Evolutionary conservation across 2,888 invertebrate species (phyloP).

Genomic region (Hirudinaria manillensis): DNA sequence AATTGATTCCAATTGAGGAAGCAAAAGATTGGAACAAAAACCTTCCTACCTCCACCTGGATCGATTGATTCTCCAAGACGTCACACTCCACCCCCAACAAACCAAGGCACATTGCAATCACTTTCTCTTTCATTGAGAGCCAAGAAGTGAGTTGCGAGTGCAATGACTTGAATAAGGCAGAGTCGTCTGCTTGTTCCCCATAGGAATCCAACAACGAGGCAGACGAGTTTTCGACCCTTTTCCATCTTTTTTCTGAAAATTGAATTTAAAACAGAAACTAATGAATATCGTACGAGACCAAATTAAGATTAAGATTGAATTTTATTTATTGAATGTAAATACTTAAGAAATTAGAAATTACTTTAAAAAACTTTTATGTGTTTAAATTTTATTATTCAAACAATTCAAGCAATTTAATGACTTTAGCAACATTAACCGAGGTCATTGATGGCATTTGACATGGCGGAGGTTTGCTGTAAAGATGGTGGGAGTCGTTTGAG

Average conservation of each 20-base stretch:
- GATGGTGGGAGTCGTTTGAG: no score
- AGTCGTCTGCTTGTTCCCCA: background rate
- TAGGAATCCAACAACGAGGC: background rate
- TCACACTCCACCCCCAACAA: background rate
- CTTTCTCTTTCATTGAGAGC: conserved; percentile 10
- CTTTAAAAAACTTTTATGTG: no score
- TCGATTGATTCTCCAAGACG: background rate
- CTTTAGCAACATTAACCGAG: no score
- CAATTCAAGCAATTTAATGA: no score
- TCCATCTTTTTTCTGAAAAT: background rate
- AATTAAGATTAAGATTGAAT: no score
- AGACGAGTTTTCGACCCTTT: background rate
- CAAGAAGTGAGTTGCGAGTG: background rate
- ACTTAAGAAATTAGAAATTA: no score
- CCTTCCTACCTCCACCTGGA: background rate
- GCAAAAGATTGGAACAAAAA: no score
- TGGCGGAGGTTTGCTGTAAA: no score
- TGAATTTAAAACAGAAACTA: background rate
- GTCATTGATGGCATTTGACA: no score
- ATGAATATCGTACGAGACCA: background rate
- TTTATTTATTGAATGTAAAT: no score
- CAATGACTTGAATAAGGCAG: background rate
- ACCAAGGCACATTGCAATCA: background rate
- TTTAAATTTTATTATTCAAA: no score
- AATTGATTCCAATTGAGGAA: no score